Base-by-base conservation (phyloP, 1,140 invertebrate species). In the Polypedilum vanderplanki region DNA sequence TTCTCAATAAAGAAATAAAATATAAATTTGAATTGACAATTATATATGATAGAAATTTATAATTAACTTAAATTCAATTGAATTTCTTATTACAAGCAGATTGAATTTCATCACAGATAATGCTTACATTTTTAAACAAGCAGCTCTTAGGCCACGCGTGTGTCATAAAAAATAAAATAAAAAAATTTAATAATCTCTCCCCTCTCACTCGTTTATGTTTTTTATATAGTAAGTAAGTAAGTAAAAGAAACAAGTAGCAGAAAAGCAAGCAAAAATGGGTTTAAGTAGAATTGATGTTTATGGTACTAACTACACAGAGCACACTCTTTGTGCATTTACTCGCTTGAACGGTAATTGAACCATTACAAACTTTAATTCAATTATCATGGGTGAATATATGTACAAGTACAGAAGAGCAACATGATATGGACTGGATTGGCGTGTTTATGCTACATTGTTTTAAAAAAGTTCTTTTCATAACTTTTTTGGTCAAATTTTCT, bases 221-320 rank as follows among this genome's bases (percentile, higher is more conserved):
- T 57, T 57, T 33, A 33, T 33, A 33, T 57, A 57, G 46, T 57
- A n/a, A 57, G n/a, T n/a, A 57, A n/a, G 41, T 8, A 9, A 46
- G 8, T 3, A 67, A 67, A 18, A 18, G 65, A 22, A 18, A 70
- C 18, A 18, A 22, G 18, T 67, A 9, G 18, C 20, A 10, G 64
- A n/a, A 15, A 4, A 57, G 46, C 12, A 12, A n/a, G n/a, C 4
- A 57, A 46, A 57, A 57, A 57, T 70, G 17, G 65, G 18, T 70
- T 70, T 70, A 70, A 70, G 65, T 70, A 70, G 18, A 70, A 70
- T 70, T 70, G 65, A 70, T 70, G 65, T 70, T 70, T 70, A 70
- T 70, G 7, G 65, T 17, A 22, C 65, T 70, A 10, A n/a, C 9
- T 22, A 22, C 17, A 70, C 65, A 9, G n/a, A n/a, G 15, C 5